These are phyloP conservation scores for Myzus persicae DNA, from an alignment of 1,140 invertebrate genomes.

Conservation along the genomic window DNA sequence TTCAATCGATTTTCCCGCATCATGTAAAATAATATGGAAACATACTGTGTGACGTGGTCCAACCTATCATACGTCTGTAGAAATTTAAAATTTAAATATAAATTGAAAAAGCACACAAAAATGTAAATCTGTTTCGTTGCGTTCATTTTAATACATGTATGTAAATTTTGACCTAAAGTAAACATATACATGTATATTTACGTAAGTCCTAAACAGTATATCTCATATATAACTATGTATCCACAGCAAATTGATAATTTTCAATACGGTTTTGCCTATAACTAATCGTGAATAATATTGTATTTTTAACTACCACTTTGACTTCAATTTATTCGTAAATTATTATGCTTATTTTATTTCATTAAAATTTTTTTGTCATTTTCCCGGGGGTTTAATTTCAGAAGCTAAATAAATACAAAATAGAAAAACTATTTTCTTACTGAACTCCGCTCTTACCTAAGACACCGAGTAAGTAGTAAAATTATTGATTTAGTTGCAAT, in stretches of 20 bases:
- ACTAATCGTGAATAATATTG: background rate
- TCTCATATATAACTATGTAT: background rate
- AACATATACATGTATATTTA: background rate
- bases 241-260: background rate
- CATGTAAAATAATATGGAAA: too few species aligned
- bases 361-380: too few species aligned
- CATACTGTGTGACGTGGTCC: background rate
- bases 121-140: background rate
- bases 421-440: too few species aligned
- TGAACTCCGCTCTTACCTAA: too few species aligned
- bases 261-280: background rate
- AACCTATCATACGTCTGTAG: background rate
- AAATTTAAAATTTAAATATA: slow-evolving; percentile 5
- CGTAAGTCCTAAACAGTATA: background rate
- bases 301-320: background rate
- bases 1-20: background rate
- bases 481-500: too few species aligned
- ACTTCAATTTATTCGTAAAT: background rate
- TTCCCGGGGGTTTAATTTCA: too few species aligned
- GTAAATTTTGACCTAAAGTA: background rate
- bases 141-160: background rate
- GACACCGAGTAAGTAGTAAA: too few species aligned
- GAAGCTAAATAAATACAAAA: too few species aligned
- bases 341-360: too few species aligned
- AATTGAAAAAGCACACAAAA: background rate